Conservation (phyloP, 2,888 invertebrate genomes). For the Chalcosyrphus nemorum region DNA sequence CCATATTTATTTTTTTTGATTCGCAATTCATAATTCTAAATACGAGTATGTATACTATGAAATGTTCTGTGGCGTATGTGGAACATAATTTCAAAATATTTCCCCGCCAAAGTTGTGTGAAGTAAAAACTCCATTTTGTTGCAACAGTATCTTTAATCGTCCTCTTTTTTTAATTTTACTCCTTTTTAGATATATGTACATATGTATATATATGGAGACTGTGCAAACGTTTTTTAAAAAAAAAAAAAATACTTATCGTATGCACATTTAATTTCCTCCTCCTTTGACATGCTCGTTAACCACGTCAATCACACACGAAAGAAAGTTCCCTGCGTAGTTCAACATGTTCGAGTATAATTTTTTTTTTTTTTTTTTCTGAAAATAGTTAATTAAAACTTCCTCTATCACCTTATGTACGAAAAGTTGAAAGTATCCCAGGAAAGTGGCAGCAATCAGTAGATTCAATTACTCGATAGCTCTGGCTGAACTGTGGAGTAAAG, state of each 20-base stretch:
- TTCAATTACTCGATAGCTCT: conserved; percentile 44
- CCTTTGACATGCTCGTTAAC: neutral
- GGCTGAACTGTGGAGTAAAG: neutral
- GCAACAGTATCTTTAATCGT: too few relatives aligned
- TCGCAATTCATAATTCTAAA: too few relatives aligned
- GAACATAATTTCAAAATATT: too few relatives aligned
- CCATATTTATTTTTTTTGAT: too few relatives aligned
- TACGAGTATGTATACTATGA: too few relatives aligned
- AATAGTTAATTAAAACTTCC: conserved; percentile 40
- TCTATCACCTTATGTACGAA: neutral
- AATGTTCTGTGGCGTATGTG: too few relatives aligned
- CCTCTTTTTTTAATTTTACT: neutral
- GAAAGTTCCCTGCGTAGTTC: neutral
- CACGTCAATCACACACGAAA: neutral
- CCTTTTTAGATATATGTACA: neutral
- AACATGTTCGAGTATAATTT: neutral
- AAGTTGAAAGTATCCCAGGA: neutral
- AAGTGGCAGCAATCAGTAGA: conserved; percentile 17
- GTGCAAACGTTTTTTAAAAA: neutral
- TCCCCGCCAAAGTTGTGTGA: too few relatives aligned
- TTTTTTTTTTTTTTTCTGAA: too few relatives aligned
- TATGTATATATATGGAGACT: too few relatives aligned
- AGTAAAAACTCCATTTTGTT: too few relatives aligned
- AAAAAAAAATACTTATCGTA: neutral
- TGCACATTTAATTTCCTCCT: neutral